Conservation (phyloP, 2,888 invertebrate species). For the Reticulitermes lucifugus region DNA sequence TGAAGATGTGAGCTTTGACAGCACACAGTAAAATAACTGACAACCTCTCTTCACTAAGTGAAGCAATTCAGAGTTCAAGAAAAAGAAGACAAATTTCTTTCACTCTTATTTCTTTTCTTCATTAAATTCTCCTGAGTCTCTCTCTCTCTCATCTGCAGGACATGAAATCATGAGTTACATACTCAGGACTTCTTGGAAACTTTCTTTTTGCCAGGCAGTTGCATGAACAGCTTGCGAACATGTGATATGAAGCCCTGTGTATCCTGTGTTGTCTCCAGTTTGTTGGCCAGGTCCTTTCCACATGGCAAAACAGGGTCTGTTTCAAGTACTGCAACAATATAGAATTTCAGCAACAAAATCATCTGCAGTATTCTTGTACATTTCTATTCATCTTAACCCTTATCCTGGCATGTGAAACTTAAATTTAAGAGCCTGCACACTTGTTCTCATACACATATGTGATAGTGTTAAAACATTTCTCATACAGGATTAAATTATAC, state of each 20-base stretch:
- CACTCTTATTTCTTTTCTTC: not conserved
- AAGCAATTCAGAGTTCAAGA: not conserved
- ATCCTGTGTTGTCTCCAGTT: conserved; percentile 27
- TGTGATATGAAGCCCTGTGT: conserved; percentile 5
- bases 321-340: conserved; percentile 19
- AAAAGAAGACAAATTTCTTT: not conserved
- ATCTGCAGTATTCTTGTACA: not conserved
- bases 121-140: too few relatives aligned
- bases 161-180: not conserved
- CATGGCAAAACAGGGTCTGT: not conserved
- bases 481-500: too few relatives aligned
- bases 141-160: not conserved
- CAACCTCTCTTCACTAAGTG: not conserved
- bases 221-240: not conserved
- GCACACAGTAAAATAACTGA: too few relatives aligned
- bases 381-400: too few relatives aligned
- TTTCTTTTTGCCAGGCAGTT: not conserved
- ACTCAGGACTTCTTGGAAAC: not conserved
- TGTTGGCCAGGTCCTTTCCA: not conserved
- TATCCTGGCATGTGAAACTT: too few relatives aligned
- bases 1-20: too few relatives aligned
- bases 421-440: not conserved
- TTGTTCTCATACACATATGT: too few relatives aligned
- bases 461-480: not conserved
- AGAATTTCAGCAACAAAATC: not conserved